Base-by-base conservation (phyloP, 2,797 vertebrate species). In the Rhinoraja longicauda region DNA sequence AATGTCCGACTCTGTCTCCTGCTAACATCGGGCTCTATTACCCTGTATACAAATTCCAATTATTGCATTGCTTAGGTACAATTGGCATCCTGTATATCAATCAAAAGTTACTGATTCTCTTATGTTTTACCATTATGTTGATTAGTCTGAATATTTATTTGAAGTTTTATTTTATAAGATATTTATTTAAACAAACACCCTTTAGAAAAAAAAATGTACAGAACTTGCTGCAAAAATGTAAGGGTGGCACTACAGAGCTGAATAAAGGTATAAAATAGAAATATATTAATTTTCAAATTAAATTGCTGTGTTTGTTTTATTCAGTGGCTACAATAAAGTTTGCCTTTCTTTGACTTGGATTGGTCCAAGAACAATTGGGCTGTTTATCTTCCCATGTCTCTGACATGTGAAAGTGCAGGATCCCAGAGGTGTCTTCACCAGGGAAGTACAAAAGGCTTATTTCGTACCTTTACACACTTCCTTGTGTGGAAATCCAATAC, bases 101-200 rank as follows among this genome's bases (percentile, higher is more conserved):
- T 91, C 90, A 57, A 53, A 93, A 64, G 45, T 62, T 93, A 81
- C 75, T 79, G 57, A 77, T 81, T 78, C 91, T 91, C 88, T 93
- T 90, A 81, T 93, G 93, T 93, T 95, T 95, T 94, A 94, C 94
- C 94, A 94, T 94, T 93, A 93, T 95, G 94, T 94, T 95, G 94
- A 96, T 90, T 94, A 94, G 94, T 94, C 93, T 95, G 64, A 64
- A 93, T 94, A 96, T 96, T 96, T 96, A 96, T 96, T 96, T 96
- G 95, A 95, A 95, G 96, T 92, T 95, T 96, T 96, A 95, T 96
- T 96, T 96, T 95, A 96, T 95, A 95, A 94, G 93, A 95, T 95
- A 96, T 96, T 96, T 96, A 96, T 96, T 96, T 95, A 94, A 95
- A 94, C 95, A 94, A 95, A 94, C 94, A 93, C 94, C 86, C 94